These are phyloP conservation scores for Eudemis profundana DNA, from an alignment of 2,888 invertebrate genomes.

Conservation along the genomic window DNA sequence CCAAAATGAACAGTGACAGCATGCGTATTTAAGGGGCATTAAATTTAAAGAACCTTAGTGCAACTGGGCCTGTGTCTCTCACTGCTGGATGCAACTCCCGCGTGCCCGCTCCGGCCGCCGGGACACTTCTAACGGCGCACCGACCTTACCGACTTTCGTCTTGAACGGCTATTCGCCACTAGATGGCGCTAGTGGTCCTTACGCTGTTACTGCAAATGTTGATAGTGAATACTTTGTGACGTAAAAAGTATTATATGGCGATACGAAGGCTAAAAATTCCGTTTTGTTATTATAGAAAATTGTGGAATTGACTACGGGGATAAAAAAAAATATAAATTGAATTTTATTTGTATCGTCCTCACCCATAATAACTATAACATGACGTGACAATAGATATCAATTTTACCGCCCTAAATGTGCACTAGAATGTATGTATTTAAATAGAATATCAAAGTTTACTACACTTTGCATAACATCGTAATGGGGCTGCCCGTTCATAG, in stretches of 20 bases:
- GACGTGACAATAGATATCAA: no score
- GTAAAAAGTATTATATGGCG: no score
- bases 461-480: constrained; percentile 15
- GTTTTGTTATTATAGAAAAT: no score
- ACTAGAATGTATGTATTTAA: background rate
- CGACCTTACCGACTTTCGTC: constrained; percentile 9
- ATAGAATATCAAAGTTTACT: background rate
- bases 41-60: background rate
- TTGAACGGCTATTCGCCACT: background rate
- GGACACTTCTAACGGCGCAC: constrained; percentile 33
- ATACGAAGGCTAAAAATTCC: no score
- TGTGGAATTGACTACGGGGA: no score
- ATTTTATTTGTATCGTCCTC: no score
- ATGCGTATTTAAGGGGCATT: no score
- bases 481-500: background rate
- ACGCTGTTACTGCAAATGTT: constrained; percentile 12
- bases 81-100: constrained; percentile 20
- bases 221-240: background rate
- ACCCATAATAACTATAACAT: no score
- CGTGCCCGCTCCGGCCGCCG: constrained; percentile 11
- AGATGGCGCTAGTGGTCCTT: constrained; percentile 15
- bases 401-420: background rate
- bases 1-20: no score
- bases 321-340: no score
- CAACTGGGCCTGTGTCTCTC: constrained; percentile 2